Evolutionary conservation across 1,140 invertebrate species (phyloP).

Genomic region (Drosophila miranda): DNA sequence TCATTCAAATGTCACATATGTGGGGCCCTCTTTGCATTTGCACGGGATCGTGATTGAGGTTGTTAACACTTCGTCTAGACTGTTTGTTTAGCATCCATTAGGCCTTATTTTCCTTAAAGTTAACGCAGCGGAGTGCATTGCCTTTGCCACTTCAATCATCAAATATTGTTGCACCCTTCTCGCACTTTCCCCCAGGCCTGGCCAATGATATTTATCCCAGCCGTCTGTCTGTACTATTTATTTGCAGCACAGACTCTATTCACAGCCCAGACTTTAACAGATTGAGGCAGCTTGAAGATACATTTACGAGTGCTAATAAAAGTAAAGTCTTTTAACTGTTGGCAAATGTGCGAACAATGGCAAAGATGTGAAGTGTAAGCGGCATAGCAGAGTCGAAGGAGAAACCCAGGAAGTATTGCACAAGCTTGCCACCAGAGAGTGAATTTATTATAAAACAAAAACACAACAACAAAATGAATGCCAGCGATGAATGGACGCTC

Average conservation of each 20-base stretch:
- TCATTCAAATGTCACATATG: background rate
- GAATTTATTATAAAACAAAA: slow-evolving; percentile 38
- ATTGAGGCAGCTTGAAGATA: slow-evolving; percentile 48
- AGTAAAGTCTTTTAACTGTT: slow-evolving; percentile 22
- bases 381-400: slow-evolving; percentile 7
- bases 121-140: slow-evolving; percentile 10
- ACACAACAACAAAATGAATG: slow-evolving; percentile 38
- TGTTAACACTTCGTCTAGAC: slow-evolving; percentile 46
- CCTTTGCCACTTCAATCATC: background rate
- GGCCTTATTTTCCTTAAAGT: slow-evolving; percentile 1
- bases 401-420: slow-evolving; percentile 37
- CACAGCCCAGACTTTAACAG: slow-evolving; percentile 7
- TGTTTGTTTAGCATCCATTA: slow-evolving; percentile 39
- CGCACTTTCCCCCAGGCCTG: slow-evolving; percentile 39
- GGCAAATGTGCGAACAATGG: slow-evolving; percentile 33
- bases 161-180: background rate
- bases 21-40: background rate
- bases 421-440: slow-evolving; percentile 40
- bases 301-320: slow-evolving; percentile 58
- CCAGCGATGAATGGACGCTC: slow-evolving; percentile 42
- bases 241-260: slow-evolving; percentile 1
- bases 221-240: background rate
- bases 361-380: slow-evolving; percentile 62
- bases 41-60: slow-evolving; percentile 15
- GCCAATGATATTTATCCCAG: slow-evolving; percentile 2